Conservation (phyloP, 2,113 vertebrate species). For the Gallinago undulata region DNA sequence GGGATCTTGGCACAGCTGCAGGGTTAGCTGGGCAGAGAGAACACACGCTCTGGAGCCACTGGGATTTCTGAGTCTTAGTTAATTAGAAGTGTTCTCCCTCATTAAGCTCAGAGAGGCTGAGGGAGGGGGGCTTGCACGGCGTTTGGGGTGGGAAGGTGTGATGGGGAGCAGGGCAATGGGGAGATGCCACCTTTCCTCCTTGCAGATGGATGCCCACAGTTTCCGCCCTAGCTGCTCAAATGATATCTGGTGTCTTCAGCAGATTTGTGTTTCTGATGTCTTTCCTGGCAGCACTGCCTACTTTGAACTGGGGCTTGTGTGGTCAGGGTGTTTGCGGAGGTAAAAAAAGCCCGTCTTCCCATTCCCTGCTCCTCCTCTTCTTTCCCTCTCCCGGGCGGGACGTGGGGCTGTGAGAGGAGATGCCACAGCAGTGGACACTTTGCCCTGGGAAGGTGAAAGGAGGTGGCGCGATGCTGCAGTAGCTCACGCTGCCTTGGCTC, state of each 20-base stretch:
- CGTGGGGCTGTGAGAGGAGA: accelerated
- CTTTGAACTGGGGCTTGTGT: background rate
- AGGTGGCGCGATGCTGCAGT: accelerated
- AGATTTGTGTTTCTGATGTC: no score
- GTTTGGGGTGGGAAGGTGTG: background rate
- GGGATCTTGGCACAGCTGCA: background rate
- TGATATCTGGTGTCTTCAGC: background rate
- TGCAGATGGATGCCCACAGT: background rate
- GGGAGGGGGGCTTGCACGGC: background rate
- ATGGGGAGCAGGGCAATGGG: background rate
- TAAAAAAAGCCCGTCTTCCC: background rate
- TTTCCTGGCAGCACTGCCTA: background rate
- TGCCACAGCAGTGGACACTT: background rate
- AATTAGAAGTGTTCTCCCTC: background rate
- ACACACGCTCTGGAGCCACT: background rate
- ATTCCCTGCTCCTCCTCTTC: background rate
- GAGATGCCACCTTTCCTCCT: background rate
- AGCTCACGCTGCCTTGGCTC: accelerated
- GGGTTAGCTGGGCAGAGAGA: background rate
- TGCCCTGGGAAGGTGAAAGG: background rate
- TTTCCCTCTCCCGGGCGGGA: background rate
- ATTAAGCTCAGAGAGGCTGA: background rate
- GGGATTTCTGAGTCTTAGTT: background rate
- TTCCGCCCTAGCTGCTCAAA: background rate
- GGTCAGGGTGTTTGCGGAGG: background rate